phyloP scores from a whole-genome alignment of 2,113 vertebrate genomes.

The Lathamus discolor region DNA sequence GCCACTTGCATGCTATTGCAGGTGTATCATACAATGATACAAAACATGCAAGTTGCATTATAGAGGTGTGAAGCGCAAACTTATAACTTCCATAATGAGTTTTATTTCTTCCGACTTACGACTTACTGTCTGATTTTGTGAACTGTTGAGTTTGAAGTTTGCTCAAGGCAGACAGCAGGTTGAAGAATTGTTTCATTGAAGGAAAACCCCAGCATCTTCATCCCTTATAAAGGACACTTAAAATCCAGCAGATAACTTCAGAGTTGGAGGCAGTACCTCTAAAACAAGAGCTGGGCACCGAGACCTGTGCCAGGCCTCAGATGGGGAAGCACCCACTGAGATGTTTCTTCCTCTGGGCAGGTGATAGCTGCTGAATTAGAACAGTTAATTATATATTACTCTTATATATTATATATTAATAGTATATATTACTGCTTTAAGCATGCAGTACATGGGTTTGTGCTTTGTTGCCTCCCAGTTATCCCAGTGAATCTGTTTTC shows the following conservation, averaged over 20 bases:
- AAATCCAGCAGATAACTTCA: not conserved
- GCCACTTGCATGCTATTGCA: not conserved
- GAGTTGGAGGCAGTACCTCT: not conserved
- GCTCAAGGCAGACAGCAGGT: not conserved
- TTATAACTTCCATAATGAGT: not conserved
- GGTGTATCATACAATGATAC: not conserved
- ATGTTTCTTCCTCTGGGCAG: not conserved
- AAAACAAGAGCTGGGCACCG: fast-evolving
- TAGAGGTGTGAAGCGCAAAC: not conserved
- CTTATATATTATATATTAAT: not conserved
- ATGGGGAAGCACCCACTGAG: not conserved
- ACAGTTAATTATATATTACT: not conserved
- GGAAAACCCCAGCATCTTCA: not conserved
- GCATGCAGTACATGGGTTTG: not conserved
- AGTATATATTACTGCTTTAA: not conserved
- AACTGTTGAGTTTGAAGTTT: not conserved
- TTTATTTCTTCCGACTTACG: not conserved
- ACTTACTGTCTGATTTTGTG: not conserved
- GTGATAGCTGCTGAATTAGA: not conserved
- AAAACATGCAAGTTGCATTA: not conserved
- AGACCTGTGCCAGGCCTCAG: not conserved
- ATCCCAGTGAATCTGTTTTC: not conserved
- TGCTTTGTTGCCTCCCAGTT: not conserved
- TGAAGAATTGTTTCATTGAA: not conserved
- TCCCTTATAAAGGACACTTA: not conserved